Conservation (phyloP, 2,797 vertebrate species). For the Emydoidea blandingii region DNA sequence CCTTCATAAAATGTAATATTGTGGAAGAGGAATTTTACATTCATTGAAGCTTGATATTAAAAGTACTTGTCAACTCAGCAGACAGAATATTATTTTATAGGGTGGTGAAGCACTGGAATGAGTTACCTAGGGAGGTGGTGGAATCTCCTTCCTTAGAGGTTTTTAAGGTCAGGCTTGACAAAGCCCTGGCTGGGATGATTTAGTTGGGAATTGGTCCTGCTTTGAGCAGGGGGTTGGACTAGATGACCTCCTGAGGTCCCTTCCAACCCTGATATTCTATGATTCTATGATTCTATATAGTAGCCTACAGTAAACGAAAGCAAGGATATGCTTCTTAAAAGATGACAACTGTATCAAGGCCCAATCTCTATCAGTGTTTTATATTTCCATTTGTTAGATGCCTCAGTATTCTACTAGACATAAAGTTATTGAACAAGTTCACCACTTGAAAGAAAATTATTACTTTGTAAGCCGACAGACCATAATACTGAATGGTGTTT, state of each 20-base stretch:
- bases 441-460: background rate
- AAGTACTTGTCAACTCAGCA: background rate
- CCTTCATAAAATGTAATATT: background rate
- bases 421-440: background rate
- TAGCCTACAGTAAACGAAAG: background rate
- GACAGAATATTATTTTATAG: background rate
- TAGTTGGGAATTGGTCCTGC: no score
- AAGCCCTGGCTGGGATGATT: no score
- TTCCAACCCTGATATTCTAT: no score
- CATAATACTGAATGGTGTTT: no score
- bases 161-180: no score
- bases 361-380: background rate
- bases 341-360: background rate
- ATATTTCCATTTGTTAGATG: background rate
- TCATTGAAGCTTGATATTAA: background rate
- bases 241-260: no score
- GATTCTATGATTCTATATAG: background rate
- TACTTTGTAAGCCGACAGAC: background rate
- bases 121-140: no score
- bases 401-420: background rate
- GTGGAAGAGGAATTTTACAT: background rate
- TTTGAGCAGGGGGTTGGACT: no score
- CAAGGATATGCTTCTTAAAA: background rate
- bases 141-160: no score
- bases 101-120: no score